Conservation (phyloP, 2,888 invertebrate species). For the Nasonovia ribisnigri region DNA sequence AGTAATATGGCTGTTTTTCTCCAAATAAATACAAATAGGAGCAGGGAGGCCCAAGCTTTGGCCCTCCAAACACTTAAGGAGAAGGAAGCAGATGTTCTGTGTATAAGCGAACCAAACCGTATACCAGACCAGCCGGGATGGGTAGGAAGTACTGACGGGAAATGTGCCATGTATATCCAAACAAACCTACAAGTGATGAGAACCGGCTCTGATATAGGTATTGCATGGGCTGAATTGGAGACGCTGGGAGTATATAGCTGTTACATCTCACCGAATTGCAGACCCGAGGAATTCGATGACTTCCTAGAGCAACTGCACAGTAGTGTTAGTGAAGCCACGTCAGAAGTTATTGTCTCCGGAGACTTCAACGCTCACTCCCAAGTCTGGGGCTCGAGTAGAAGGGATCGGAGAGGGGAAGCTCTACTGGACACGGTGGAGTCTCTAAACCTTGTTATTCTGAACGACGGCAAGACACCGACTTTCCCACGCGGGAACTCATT, state of each 20-base stretch:
- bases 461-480: too few relatives aligned
- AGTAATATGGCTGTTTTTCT: not conserved
- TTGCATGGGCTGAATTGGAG: slow-evolving; percentile 1
- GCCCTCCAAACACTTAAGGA: not conserved
- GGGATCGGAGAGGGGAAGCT: too few relatives aligned
- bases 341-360: not conserved
- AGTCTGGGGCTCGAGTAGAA: too few relatives aligned
- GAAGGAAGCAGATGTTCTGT: not conserved
- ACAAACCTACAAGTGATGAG: not conserved
- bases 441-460: too few relatives aligned
- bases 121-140: not conserved
- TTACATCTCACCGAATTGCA: not conserved
- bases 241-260: not conserved
- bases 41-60: not conserved
- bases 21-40: slow-evolving; percentile 9
- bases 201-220: not conserved
- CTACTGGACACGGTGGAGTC: too few relatives aligned
- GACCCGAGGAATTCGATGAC: not conserved
- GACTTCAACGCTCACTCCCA: too few relatives aligned
- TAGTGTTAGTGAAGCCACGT: not conserved
- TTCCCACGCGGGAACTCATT: too few relatives aligned
- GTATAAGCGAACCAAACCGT: not conserved
- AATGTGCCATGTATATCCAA: not conserved
- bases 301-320: not conserved
- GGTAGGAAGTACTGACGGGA: not conserved